Base-by-base conservation (phyloP, 2,888 invertebrate genomes). In the Biston stratarius region DNA sequence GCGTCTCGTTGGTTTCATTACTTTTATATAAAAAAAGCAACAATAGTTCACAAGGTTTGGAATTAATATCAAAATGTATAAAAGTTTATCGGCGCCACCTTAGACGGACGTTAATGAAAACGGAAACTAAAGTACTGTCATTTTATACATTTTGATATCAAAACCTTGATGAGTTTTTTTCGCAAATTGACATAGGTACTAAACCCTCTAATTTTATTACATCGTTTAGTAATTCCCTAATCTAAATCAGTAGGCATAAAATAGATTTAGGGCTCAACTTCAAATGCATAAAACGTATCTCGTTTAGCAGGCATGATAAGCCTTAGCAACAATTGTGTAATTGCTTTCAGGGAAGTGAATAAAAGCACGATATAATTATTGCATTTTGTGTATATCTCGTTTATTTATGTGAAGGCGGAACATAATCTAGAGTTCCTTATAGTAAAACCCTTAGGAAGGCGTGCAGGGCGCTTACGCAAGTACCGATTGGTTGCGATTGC, bases 401-500 rank as follows among this genome's bases (percentile, higher is more conserved):
- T 72, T 70, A 68, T 74, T 72, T 71, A 72, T 71, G 67, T 70
- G 47, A 51, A 78, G 52, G 63, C 59, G 64, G 58, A 61, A 55
- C 73, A 73, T 75, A 75, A 72, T 68, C 69, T 76, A 76, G 60
- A 72, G 80, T 76, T 83, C 79, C 78, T 82, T 83, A 81, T 76
- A 81, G 73, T 79, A 79, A 80, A 83, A 84, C 89, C 88, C 87
- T 88, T 86, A 84, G 84, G 87, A 89, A 84, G 88, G 89, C 87
- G 85, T 84, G 81, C 82, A 77, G 81, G 71, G 81, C 82, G 80
- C 84, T 91, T 92, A 89, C 90, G 91, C 89, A 92, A 92, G 82
- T 89, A 88, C 89, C 89, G 88, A 89, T 87, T 83, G 85, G 87
- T 83, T 82, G 83, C 84, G 85, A 83, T 86, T 84, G 89, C 85